Percentiles rank a stretch among this genome's conserved stretches.
These are phyloP conservation scores for Ennomos erosarius DNA, from an alignment of 2,888 invertebrate genomes.

Conservation along the genomic window DNA sequence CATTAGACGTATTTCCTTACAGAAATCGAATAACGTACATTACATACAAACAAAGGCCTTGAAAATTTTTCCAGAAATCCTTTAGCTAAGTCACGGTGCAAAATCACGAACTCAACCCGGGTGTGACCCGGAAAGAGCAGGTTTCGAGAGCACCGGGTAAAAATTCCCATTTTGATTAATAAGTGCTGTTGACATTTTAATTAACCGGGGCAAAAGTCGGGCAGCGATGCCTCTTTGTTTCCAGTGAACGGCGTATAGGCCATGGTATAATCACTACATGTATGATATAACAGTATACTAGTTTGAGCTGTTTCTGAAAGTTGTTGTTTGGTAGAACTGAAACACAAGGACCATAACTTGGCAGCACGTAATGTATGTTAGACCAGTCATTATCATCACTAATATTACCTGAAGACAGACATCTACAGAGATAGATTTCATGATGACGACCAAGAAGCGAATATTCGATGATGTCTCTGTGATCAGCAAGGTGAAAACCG, in stretches of 20 bases:
- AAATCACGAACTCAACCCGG: conserved; percentile 5
- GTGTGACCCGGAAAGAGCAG: conserved; percentile 9
- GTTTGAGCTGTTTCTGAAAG: not conserved
- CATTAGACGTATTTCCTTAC: not conserved
- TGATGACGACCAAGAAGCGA: too few species aligned
- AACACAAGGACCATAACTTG: too few species aligned
- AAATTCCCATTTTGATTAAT: conserved; percentile 72
- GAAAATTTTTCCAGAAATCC: too few species aligned
- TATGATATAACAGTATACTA: conserved; percentile 2
- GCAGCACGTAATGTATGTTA: too few species aligned
- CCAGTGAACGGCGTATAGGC: conserved; percentile 57
- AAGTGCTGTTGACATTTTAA: conserved; percentile 82
- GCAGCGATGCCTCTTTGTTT: conserved; percentile 65
- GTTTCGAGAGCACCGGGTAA: conserved; percentile 7
- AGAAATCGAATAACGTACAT: conserved; percentile 19
- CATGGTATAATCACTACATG: conserved; percentile 21
- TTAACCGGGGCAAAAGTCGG: conserved; percentile 79
- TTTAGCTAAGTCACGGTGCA: not conserved
- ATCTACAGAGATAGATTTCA: too few species aligned
- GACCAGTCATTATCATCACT: too few species aligned
- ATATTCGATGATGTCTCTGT: too few species aligned
- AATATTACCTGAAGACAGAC: too few species aligned
- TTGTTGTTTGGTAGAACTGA: too few species aligned
- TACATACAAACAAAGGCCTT: conserved; percentile 8
- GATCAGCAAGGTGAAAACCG: too few species aligned